Evolutionary conservation across 2,797 vertebrate genomes (phyloP), one percentile per base, ranked within the genome.

Genomic region (Phaenicophaeus curvirostris): DNA sequence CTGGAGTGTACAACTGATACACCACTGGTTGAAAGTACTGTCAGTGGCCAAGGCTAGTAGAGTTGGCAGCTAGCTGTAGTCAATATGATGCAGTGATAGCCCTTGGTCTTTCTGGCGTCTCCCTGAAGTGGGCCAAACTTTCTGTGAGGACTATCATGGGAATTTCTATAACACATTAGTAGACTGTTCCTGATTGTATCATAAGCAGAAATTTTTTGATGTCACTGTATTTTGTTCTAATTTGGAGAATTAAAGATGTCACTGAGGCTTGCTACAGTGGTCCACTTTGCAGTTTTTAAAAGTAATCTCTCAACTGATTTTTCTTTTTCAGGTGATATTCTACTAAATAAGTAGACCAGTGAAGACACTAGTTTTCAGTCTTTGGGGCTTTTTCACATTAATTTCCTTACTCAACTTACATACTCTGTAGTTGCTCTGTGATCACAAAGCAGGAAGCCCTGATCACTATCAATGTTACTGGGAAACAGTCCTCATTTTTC

Each of bases 121-220:
- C 24, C 30, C 17, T 80, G n/a, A 71, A 87, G 50, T 9, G 25
- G 6, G 33, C 35, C 18, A 59, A 30, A 41, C 81, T 86, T 91
- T 84, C 31, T 0, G 1, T 58, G n/a, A 25, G 10, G 10, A 62
- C 5, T 6, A 11, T 55, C 24, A 48, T 20, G 50, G 42, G 12
- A 12, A 27, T 75, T 94, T 86, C 51, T 88, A 6, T 31, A 80
- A 65, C 14, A 50, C 25, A 37, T 39, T 39, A 66, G 17, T 50
- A 68, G n/a, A 18, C 31, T 55, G 21, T 55, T 85, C 51, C 66
- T 59, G 23, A 23, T 81, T 15, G n/a, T 62, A 81, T 33, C 19
- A 62, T 51, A 80, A n/a, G 3, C 16, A 57, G 12, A 33, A 31
- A 35, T 15, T 46, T 81, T 88, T 87, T 73, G 35, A 51, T 73